Evolutionary conservation across 2,888 invertebrate species (phyloP).

Genomic region (Antheraea assamensis): DNA sequence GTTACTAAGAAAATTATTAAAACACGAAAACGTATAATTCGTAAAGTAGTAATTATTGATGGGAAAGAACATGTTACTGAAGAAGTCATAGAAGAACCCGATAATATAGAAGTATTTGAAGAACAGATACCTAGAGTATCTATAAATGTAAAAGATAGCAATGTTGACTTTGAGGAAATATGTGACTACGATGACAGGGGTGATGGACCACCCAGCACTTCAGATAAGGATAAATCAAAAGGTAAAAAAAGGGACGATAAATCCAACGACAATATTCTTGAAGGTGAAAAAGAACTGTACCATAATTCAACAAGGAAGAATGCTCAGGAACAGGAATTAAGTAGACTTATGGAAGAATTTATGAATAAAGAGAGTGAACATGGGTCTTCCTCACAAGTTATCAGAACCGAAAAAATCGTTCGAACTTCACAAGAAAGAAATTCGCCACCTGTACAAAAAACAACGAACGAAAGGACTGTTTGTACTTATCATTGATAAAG

Average conservation of each 20-base stretch:
- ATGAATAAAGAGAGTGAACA: conserved; percentile 52
- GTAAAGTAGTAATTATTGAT: conserved; percentile 89
- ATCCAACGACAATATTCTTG: conserved; percentile 27
- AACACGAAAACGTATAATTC: conserved; percentile 88
- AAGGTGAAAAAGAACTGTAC: conserved; percentile 24
- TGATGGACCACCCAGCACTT: conserved; percentile 43
- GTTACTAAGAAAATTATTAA: conserved; percentile 89
- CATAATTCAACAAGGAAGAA: conserved; percentile 28
- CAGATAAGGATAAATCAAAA: conserved; percentile 24
- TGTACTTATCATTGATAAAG: conserved; percentile 27
- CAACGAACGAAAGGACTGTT: conserved; percentile 25
- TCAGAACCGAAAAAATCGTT: conserved; percentile 28
- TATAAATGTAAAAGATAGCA: conserved; percentile 84
- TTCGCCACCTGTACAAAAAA: conserved; percentile 12
- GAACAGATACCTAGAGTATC: conserved; percentile 88
- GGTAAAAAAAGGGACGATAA: conserved; percentile 32
- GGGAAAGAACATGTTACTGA: conserved; percentile 93
- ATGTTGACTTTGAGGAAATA: conserved; percentile 63
- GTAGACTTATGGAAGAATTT: conserved; percentile 52
- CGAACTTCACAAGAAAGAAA: conserved; percentile 28
- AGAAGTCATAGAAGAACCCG: conserved; percentile 93
- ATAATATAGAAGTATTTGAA: conserved; percentile 87
- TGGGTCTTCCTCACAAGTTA: conserved; percentile 29
- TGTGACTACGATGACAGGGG: conserved; percentile 50
- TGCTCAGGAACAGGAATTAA: conserved; percentile 41